Evolutionary conservation across 2,797 vertebrate species (phyloP).

Genomic region (Hybognathus amarus): DNA sequence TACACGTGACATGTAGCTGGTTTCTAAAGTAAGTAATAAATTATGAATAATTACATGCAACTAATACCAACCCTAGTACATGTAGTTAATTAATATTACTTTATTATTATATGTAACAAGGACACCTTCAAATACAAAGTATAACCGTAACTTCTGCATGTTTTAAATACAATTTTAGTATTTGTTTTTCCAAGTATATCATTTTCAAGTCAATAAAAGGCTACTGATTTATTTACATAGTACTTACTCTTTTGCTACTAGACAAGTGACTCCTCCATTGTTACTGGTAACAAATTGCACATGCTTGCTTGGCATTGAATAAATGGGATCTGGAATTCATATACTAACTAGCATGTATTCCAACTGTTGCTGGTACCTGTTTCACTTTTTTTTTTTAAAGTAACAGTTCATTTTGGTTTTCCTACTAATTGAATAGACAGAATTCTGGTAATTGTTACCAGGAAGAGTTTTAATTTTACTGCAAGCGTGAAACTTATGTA

Average conservation of each 20-base stretch:
- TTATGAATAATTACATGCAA: too few species aligned
- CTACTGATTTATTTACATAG: not conserved
- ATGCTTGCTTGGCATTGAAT: slow-evolving; percentile 16
- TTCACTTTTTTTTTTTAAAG: not conserved
- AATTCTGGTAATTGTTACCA: not conserved
- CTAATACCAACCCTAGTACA: too few species aligned
- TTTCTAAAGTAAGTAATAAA: too few species aligned
- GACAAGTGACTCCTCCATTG: slow-evolving; percentile 1
- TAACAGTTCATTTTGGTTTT: not conserved
- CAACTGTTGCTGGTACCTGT: not conserved
- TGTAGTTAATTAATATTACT: too few species aligned
- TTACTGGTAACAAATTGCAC: slow-evolving; percentile 18
- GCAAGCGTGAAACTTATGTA: slow-evolving; percentile 32
- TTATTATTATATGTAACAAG: too few species aligned
- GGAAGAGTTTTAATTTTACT: slow-evolving; percentile 27
- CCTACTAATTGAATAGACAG: not conserved
- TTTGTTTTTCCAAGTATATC: not conserved
- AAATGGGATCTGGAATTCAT: not conserved
- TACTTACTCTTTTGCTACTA: not conserved
- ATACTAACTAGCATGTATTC: not conserved
- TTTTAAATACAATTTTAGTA: not conserved
- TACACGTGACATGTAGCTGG: too few species aligned
- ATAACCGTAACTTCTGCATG: not conserved
- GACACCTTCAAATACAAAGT: too few species aligned
- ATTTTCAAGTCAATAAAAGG: not conserved